A percentile compares a stretch with the other conserved stretches of the same genome.
phyloP scores from a whole-genome alignment of 2,888 invertebrate genomes.

The Scotopteryx bipunctaria region DNA sequence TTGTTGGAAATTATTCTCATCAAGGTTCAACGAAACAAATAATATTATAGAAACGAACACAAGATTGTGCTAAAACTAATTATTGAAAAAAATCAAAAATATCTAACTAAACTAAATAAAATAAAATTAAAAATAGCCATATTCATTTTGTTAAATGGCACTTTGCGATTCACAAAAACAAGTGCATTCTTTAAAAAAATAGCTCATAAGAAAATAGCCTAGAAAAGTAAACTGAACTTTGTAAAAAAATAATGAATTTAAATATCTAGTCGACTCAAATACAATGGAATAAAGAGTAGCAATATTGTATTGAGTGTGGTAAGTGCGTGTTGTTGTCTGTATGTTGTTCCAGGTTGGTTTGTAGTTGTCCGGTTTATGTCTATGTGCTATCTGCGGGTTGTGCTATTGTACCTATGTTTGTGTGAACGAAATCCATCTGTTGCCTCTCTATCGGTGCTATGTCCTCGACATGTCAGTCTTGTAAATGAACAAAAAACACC shows the following conservation, averaged over 20 bases:
- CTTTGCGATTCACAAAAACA: conserved; percentile 70
- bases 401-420: conserved; percentile 31
- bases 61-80: conserved; percentile 65
- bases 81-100: conserved; percentile 59
- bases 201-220: conserved; percentile 24
- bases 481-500: conserved; percentile 71
- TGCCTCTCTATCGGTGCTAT: conserved; percentile 71
- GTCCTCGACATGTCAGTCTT: conserved; percentile 73
- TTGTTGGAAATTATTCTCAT: conserved; percentile 40
- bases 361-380: conserved; percentile 36
- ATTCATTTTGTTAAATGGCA: conserved; percentile 72
- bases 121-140: conserved; percentile 73
- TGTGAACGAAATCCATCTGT: conserved; percentile 49
- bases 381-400: conserved; percentile 68
- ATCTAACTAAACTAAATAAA: conserved; percentile 62
- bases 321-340: conserved; percentile 14
- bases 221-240: conserved; percentile 20
- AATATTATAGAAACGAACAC: conserved; percentile 65
- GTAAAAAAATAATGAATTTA: conserved; percentile 22
- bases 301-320: conserved; percentile 15
- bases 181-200: conserved; percentile 39
- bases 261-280: conserved; percentile 17
- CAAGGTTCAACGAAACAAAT: conserved; percentile 60
- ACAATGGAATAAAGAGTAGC: conserved; percentile 17
- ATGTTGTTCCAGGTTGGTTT: conserved; percentile 41